These are phyloP conservation scores for Drusus annulatus DNA, from an alignment of 1,140 invertebrate species.

Conservation along the genomic window DNA sequence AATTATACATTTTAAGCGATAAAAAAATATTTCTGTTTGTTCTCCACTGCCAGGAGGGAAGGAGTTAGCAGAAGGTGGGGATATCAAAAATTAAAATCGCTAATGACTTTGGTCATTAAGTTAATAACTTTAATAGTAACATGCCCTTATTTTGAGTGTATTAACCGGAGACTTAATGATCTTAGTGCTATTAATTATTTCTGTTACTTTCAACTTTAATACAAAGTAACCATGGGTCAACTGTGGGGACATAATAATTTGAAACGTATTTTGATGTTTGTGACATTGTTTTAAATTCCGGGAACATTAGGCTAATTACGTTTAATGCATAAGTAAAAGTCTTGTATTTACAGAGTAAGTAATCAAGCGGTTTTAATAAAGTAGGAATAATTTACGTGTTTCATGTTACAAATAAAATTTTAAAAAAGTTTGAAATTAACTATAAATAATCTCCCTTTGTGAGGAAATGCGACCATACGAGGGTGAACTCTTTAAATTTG, in stretches of 20 bases:
- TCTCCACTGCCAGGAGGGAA: background rate
- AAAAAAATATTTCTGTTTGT: constrained; percentile 49
- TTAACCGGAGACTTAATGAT: constrained; percentile 57
- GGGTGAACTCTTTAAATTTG: no score
- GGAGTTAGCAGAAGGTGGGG: constrained; percentile 50
- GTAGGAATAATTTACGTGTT: no score
- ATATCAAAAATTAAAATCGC: constrained; percentile 60
- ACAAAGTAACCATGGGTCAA: constrained; percentile 2
- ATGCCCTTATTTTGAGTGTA: constrained; percentile 58
- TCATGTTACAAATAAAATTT: no score
- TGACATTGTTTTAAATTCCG: background rate
- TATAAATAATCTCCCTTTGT: no score
- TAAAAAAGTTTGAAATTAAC: no score
- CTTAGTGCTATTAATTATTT: constrained; percentile 56
- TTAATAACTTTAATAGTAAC: constrained; percentile 60
- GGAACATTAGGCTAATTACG: constrained; percentile 14
- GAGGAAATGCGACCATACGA: no score
- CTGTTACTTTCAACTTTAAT: constrained; percentile 6
- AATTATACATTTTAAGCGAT: constrained; percentile 58
- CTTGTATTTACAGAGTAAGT: background rate
- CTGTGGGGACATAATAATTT: constrained; percentile 11
- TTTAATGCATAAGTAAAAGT: constrained; percentile 3
- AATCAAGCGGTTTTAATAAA: no score
- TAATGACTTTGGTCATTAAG: constrained; percentile 60
- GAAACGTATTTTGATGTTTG: constrained; percentile 23